Conservation (phyloP, 2,888 invertebrate species). For the Archaeoteleia sp. region DNA sequence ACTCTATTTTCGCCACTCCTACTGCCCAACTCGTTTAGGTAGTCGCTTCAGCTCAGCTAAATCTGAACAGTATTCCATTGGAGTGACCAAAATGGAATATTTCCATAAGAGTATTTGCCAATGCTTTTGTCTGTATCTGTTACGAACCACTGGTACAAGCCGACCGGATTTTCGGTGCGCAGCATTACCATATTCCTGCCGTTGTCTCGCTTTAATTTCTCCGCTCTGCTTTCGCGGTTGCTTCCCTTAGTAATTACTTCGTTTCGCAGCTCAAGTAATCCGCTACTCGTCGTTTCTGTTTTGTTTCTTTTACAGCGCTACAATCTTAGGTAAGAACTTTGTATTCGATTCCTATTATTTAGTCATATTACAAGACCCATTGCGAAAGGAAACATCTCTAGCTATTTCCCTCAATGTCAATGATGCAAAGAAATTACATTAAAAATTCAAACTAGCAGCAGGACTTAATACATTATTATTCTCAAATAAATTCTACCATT, state of each 20-base stretch:
- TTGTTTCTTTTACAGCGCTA: not conserved
- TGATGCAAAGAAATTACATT: too few relatives aligned
- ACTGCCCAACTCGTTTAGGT: slow-evolving; percentile 29
- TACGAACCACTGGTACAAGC: slow-evolving; percentile 10
- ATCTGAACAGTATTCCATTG: slow-evolving; percentile 28
- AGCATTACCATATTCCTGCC: slow-evolving; percentile 36
- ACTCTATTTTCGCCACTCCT: slow-evolving; percentile 41
- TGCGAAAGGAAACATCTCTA: too few relatives aligned
- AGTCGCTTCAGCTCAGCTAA: slow-evolving; percentile 27
- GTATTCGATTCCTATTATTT: not conserved
- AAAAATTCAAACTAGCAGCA: too few relatives aligned
- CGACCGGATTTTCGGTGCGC: slow-evolving; percentile 30
- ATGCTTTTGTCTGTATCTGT: slow-evolving; percentile 35
- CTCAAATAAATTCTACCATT: too few relatives aligned
- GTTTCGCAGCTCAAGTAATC: slow-evolving; percentile 47
- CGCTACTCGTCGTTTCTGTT: slow-evolving; percentile 36
- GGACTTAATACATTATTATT: too few relatives aligned
- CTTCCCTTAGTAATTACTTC: slow-evolving; percentile 49
- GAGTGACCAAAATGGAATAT: slow-evolving; percentile 24
- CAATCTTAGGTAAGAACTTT: not conserved
- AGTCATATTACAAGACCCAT: not conserved
- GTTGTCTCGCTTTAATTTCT: slow-evolving; percentile 34
- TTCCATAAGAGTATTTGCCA: slow-evolving; percentile 21
- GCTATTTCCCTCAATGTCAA: too few relatives aligned
- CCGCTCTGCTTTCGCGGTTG: slow-evolving; percentile 18